Percentiles rank a stretch among this genome's conserved stretches.
phyloP scores from a whole-genome alignment of 2,113 vertebrate genomes.

The Neopipo cinnamomea region DNA sequence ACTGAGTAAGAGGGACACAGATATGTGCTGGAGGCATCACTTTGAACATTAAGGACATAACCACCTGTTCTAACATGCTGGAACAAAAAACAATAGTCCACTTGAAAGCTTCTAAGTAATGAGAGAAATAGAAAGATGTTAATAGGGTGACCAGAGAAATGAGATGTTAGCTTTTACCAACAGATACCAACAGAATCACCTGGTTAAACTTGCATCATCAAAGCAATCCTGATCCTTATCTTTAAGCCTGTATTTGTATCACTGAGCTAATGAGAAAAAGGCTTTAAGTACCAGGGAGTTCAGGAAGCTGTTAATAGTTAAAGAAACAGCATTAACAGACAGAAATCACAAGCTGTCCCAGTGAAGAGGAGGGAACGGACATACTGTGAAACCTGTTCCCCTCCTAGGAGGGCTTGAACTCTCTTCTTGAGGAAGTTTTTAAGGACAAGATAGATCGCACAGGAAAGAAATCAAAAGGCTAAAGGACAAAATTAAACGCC shows the following conservation, averaged over 20 bases:
- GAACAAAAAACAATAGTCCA: background rate
- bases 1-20: background rate
- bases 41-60: background rate
- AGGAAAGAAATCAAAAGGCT: background rate
- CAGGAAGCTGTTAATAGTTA: background rate
- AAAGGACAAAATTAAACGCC: background rate
- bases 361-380: background rate
- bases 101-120: background rate
- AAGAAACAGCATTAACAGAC: background rate
- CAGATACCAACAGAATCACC: background rate
- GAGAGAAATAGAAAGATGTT: background rate
- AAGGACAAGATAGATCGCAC: background rate
- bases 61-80: background rate
- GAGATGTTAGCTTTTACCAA: background rate
- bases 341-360: background rate
- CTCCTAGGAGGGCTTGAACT: background rate
- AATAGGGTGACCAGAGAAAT: background rate
- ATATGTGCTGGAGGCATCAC: background rate
- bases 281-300: background rate
- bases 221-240: background rate
- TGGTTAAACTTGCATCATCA: background rate
- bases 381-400: background rate
- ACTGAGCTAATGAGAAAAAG: background rate
- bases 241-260: background rate
- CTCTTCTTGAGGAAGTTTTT: background rate